Base-by-base conservation (phyloP, 2,888 invertebrate species). In the Drosophila merina region DNA sequence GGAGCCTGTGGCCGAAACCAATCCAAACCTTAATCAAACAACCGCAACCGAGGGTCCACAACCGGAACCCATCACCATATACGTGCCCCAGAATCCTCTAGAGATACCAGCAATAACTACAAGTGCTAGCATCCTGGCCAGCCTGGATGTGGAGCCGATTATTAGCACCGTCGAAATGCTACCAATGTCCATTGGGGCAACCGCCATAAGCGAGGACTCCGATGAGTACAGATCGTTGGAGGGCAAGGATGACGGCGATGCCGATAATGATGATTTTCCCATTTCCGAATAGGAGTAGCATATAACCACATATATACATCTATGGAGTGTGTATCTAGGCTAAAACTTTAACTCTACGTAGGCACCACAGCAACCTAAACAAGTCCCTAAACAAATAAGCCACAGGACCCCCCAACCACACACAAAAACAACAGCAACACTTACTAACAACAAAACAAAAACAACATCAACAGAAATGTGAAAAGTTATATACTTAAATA, bases 201-300 rank as follows among this genome's bases (percentile, higher is more conserved):
- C 72, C 6, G 73, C 77, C 50, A 66, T 83, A 42, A 89, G 89
- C 62, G 90, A 90, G 66, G 92, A 92, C 80, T 92, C 92, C 4
- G 92, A 92, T 84, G 92, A 92, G 74, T 92, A 92, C 88, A 90
- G 92, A 52, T 92, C 92, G 50, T 88, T 92, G 69, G 92, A 92
- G 76, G 88, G 88, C 69, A 91, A 90, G 82, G 91, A 91, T 56
- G 91, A 91, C 57, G 77, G 77, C 50, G 89, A 63, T 9, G 62
- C 20, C 30, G 62, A 44, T 42, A 20, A 42, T 4, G 45, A 56
- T 33, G 60, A 91, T 75, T 91, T 89, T 81, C 78, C 89, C 55
- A 79, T 87, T 75, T 88, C 82, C 68, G 90, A 88, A 85, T 89
- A 90, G 60, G 56, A 66, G 50, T 68, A 63, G 66, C 76, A 51